These are phyloP conservation scores for Ochotona princeps DNA, from an alignment of 2,113 vertebrate species.

Conservation along the genomic window DNA sequence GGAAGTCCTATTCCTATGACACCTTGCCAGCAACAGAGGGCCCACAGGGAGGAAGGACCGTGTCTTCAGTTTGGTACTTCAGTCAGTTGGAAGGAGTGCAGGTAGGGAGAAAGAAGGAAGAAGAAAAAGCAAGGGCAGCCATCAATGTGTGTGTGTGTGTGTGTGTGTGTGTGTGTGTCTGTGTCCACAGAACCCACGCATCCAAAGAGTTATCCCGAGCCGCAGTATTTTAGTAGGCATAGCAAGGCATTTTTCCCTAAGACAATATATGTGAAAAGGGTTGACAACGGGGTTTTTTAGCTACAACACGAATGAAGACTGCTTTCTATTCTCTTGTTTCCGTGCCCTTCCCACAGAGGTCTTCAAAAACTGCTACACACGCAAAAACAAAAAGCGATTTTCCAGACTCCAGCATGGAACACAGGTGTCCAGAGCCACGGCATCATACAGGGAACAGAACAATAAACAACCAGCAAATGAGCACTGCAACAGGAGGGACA, in stretches of 20 bases:
- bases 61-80: too few relatives aligned
- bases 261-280: fast-evolving
- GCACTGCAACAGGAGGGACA: background rate
- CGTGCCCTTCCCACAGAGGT: background rate
- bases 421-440: background rate
- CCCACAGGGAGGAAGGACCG: fast-evolving
- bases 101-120: background rate
- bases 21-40: too few relatives aligned
- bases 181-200: background rate
- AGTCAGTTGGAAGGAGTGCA: background rate
- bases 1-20: background rate
- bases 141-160: too few relatives aligned
- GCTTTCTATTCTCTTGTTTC: too few relatives aligned
- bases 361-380: background rate
- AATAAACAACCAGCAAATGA: background rate
- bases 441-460: background rate
- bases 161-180: too few relatives aligned
- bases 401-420: background rate
- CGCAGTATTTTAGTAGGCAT: background rate
- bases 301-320: too few relatives aligned
- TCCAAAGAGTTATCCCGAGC: background rate
- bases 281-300: background rate
- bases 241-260: background rate
- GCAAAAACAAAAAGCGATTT: background rate
- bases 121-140: background rate